phyloP scores from a whole-genome alignment of 2,113 vertebrate species.

The Rattus rattus region DNA sequence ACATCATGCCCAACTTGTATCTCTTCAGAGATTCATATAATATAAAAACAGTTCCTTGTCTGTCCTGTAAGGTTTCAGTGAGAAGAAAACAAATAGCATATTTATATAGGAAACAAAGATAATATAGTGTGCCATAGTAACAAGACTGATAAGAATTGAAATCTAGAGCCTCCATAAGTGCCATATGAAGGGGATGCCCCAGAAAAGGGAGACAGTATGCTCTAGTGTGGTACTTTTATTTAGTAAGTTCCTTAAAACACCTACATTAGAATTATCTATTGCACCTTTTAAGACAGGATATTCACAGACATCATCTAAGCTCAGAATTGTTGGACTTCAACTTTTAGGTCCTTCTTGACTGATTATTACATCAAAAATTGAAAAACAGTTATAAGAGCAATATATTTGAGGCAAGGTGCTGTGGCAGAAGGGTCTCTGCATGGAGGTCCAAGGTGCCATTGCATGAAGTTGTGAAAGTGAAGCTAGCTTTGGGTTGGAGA shows the following conservation, averaged over 20 bases:
- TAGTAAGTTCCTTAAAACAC: not conserved
- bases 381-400: not conserved
- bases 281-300: not conserved
- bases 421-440: no score
- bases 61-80: conserved; percentile 83
- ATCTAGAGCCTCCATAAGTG: not conserved
- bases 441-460: no score
- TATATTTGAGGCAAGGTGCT: no score
- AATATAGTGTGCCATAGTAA: not conserved
- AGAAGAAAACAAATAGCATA: conserved; percentile 50
- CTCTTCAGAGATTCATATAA: conserved; percentile 86
- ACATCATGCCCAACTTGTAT: conserved; percentile 87
- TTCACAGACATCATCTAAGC: not conserved
- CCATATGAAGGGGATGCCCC: not conserved
- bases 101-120: conserved; percentile 63
- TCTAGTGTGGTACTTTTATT: not conserved
- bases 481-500: no score
- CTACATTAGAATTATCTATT: not conserved
- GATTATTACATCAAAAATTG: not conserved
- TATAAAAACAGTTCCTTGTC: conserved; percentile 87
- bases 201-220: not conserved
- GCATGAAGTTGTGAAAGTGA: no score
- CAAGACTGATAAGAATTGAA: not conserved
- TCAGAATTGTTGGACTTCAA: not conserved
- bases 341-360: conserved; percentile 14